These are phyloP conservation scores for Pyrgus malvae DNA, from an alignment of 2,888 invertebrate genomes.

Conservation along the genomic window DNA sequence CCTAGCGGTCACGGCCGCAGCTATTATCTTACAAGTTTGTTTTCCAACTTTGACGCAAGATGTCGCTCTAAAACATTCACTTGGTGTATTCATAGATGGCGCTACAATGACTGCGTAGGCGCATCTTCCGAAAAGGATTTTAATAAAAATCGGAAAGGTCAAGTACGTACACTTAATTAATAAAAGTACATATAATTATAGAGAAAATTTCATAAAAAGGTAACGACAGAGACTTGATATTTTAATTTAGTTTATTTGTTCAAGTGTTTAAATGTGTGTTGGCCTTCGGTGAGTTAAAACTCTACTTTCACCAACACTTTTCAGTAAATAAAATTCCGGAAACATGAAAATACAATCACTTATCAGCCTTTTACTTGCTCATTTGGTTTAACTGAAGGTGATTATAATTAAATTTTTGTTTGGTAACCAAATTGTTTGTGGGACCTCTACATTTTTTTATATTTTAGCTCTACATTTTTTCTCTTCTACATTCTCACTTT, in stretches of 20 bases:
- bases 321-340: slow-evolving; percentile 66
- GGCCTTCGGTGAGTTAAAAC: slow-evolving; percentile 53
- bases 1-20: slow-evolving; percentile 15
- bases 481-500: no score
- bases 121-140: not conserved
- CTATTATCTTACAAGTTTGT: not conserved
- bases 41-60: slow-evolving; percentile 6
- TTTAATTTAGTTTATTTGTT: slow-evolving; percentile 1
- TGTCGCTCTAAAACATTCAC: not conserved
- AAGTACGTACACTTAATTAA: no score
- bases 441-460: no score
- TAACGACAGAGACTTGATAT: no score
- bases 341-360: slow-evolving; percentile 61
- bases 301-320: slow-evolving; percentile 64
- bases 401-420: slow-evolving; percentile 38
- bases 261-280: slow-evolving; percentile 18
- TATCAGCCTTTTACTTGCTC: slow-evolving; percentile 49
- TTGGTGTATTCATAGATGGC: slow-evolving; percentile 11
- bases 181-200: no score
- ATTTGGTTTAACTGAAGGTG: slow-evolving; percentile 58
- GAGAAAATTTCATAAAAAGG: no score
- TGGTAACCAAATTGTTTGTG: not conserved
- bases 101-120: not conserved
- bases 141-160: no score
- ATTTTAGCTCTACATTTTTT: no score